A percentile compares a stretch with the other conserved stretches of the same genome.
phyloP scores from a whole-genome alignment of 2,888 invertebrate genomes.

The Zootermopsis nevadensis region DNA sequence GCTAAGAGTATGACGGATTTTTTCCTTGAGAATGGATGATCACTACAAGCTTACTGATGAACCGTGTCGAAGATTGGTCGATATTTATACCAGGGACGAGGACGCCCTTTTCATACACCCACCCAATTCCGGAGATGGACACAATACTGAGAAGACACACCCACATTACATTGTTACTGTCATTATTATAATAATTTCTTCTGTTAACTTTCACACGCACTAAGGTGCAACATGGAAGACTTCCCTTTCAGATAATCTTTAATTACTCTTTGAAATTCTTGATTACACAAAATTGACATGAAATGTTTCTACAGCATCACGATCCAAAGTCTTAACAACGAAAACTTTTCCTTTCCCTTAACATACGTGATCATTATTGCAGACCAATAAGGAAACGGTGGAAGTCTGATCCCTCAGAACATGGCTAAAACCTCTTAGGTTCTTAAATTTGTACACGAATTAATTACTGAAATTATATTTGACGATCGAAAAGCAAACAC shows the following conservation, averaged over 20 bases:
- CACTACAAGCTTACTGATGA: constrained; percentile 42
- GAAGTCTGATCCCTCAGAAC: not conserved
- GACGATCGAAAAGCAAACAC: not conserved
- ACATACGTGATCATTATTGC: not conserved
- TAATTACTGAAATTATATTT: not conserved
- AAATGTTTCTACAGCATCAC: constrained; percentile 20
- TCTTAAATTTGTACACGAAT: not conserved
- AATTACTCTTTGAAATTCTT: constrained; percentile 2
- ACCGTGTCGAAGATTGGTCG: not conserved
- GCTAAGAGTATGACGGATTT: not conserved
- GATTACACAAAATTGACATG: constrained; percentile 25
- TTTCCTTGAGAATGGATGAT: not conserved
- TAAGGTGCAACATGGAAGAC: not conserved
- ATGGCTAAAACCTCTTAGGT: not conserved
- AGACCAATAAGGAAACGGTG: not conserved
- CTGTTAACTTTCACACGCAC: constrained; percentile 9
- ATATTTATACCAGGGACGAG: constrained; percentile 38
- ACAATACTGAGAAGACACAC: not conserved
- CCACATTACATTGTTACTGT: not conserved
- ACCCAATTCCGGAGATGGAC: not conserved
- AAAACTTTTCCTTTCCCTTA: not conserved
- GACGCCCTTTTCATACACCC: not conserved
- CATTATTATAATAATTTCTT: constrained; percentile 4
- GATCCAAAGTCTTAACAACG: not conserved
- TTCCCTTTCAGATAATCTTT: constrained; percentile 21